Percentiles rank a stretch among this genome's conserved stretches.
phyloP scores from a whole-genome alignment of 2,797 vertebrate genomes.

The Hoplostethus atlanticus region DNA sequence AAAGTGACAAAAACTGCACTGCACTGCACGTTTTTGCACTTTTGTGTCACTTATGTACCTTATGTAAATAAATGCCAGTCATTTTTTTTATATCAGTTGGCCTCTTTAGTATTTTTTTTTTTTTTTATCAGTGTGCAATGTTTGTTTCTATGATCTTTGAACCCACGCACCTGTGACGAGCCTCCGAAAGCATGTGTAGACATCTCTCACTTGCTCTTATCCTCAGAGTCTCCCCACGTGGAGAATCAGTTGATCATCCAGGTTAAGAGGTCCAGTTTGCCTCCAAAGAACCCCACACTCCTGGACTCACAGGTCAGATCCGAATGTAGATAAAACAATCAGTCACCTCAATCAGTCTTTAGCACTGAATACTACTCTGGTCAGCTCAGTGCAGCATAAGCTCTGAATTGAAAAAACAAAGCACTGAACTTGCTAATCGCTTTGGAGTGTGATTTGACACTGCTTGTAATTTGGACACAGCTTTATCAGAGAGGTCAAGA shows the following conservation, averaged over 20 bases:
- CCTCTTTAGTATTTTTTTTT: neutral
- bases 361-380: neutral
- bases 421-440: neutral
- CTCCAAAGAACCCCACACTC: neutral
- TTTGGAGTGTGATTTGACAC: no score
- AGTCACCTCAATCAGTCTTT: neutral
- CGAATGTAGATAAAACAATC: neutral
- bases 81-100: no score
- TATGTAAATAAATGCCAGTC: no score
- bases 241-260: slow-evolving; percentile 41
- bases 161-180: no score
- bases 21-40: no score
- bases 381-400: neutral
- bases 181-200: no score
- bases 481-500: no score
- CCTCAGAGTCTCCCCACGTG: slow-evolving; percentile 40
- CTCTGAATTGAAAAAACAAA: neutral
- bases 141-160: neutral
- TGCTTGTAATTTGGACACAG: no score
- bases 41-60: no score
- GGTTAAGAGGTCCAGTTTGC: slow-evolving; percentile 12
- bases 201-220: slow-evolving; percentile 3
- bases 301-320: slow-evolving; percentile 53
- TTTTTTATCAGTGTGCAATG: neutral
- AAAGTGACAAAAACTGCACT: no score